Conservation (phyloP, 2,113 vertebrate genomes). For the Oncorhynchus tshawytscha region DNA sequence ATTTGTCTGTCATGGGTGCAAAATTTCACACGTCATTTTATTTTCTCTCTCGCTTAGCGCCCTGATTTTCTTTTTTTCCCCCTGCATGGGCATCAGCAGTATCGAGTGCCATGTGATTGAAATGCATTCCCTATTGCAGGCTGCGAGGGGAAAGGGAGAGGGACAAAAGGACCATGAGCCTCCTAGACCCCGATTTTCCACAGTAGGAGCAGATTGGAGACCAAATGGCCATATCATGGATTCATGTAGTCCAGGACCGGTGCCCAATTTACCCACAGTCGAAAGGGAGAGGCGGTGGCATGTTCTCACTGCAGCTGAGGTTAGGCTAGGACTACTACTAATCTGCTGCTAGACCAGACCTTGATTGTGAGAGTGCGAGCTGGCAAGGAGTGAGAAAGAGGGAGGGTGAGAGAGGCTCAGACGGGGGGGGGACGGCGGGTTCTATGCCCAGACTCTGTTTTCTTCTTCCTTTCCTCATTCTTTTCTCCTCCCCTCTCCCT, state of each 20-base stretch:
- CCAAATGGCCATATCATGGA: conserved; percentile 42
- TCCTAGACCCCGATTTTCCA: conserved; percentile 29
- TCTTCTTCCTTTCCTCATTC: background rate
- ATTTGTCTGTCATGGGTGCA: conserved; percentile 43
- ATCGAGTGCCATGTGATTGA: conserved; percentile 28
- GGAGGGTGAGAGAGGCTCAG: conserved; percentile 1
- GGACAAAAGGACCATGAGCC: conserved; percentile 28
- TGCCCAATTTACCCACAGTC: conserved; percentile 18
- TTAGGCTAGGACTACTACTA: conserved; percentile 26
- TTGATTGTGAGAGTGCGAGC: conserved; percentile 12
- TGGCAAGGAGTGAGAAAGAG: conserved; percentile 10
- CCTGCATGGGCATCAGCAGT: conserved; percentile 28
- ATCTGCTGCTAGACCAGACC: conserved; percentile 29
- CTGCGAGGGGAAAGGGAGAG: background rate
- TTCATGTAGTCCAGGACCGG: conserved; percentile 27
- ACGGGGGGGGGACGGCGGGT: background rate
- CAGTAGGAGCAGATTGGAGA: conserved; percentile 31
- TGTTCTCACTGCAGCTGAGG: conserved; percentile 13
- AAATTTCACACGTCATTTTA: conserved; percentile 34
- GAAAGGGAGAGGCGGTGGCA: conserved; percentile 10
- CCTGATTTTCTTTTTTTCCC: background rate
- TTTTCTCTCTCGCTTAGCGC: conserved; percentile 13
- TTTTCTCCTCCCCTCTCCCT: background rate
- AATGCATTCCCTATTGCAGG: conserved; percentile 11
- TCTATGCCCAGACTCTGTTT: background rate